Base-by-base conservation (phyloP, 2,113 vertebrate genomes). In the Zapornia atra region DNA sequence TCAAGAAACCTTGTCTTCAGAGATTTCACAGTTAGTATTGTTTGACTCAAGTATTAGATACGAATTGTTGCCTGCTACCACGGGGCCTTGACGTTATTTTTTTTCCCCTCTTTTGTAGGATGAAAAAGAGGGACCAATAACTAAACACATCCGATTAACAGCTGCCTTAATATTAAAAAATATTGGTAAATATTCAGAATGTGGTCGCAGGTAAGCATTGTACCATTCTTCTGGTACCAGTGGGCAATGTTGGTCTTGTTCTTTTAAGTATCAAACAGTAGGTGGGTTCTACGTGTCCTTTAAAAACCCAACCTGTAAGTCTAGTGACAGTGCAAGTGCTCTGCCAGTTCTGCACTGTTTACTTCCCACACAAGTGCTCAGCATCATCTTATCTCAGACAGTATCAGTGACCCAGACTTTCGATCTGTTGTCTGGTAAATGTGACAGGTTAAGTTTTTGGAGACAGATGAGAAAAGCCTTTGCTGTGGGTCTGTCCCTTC, bases 161-260 rank as follows among this genome's bases (percentile, higher is more conserved):
- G 99, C 99, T 99, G 99, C 99, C 99, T 99, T 99, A 99, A 99
- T 99, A 97, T 98, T 99, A 98, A 99, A 99, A 99, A 99, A 99
- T 98, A 99, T 99, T 98, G 99, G 99, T 98, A 99, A 99, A 99
- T 99, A 99, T 98, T 99, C 99, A 86, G 99, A 99, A 98, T 99
- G 99, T 98, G 99, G 99, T 98, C 99, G 99, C 98, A 99, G 98
- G 99, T 99, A 97, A 99, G 99, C 98, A 90, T 70, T 15, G 5
- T 53, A 1, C 54, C 21, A 44, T 75, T 94, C 69, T 82, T 92
- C 46, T 78, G 5, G 40, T 90, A 65, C 44, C 34, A 80, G 22
- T 56, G 48, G 15, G 60, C 65, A 82, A 1, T 89, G 53, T 84
- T 88, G 26, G 64, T 73, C 94, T 42, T 83, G 20, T 85, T 85